Evolutionary conservation across 2,797 vertebrate species (phyloP), one percentile per base, ranked within the genome.

Genomic region (Clarias fuscus): DNA sequence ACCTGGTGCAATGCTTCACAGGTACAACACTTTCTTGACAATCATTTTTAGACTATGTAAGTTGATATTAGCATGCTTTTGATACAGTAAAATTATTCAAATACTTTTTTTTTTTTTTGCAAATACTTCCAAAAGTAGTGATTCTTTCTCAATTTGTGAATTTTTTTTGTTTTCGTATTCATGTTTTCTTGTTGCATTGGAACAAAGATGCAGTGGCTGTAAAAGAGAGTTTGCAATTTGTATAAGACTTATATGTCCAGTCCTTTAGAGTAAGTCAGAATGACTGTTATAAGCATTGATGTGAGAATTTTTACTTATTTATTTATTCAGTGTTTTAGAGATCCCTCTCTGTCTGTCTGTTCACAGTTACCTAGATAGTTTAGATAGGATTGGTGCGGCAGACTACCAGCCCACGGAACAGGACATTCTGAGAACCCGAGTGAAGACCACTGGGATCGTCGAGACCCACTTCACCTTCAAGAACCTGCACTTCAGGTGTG

Each of bases 401-500:
- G 96, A 97, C 91, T 97, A 97, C 93, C 96, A 97, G 94, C 96
- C 96, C 88, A 97, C 96, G 76, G 96, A 97, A 93, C 96, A 97
- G 90, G 96, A 97, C 88, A 97, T 97, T 91, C 96, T 97, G 87
- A 95, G 96, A 91, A 97, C 96, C 93, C 95, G 96, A 93, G 96
- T 97, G 92, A 97, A 97, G 95, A 97, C 96, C 89, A 97, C 96
- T 18, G 96, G 96, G 93, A 97, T 97, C 17, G 96, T 97, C 94
- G 96, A 97, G 96, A 97, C 96, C 87, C 96, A 97, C 94, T 97
- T 97, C 94, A 97, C 96, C 62, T 97, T 97, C 94, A 97, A 97
- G 95, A 97, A 97, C 90, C 96, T 97, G 91, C 96, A 97, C 93
- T 97, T 97, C 96, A 96, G 96, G 96, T 97, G 33, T 8, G n/a